phyloP scores from a whole-genome alignment of 2,888 invertebrate species.

The Metellina segmentata region DNA sequence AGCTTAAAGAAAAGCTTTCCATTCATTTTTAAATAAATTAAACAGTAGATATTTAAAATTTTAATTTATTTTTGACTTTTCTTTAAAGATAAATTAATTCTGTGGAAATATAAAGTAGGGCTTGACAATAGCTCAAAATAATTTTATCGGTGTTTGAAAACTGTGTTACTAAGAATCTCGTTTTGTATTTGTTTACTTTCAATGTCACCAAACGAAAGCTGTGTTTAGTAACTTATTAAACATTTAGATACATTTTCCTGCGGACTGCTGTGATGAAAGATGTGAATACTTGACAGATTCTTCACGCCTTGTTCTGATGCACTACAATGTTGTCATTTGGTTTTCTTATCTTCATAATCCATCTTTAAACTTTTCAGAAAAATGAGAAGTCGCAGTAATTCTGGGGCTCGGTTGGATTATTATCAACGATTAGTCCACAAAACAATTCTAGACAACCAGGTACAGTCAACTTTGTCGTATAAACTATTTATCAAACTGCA shows the following conservation, averaged over 20 bases:
- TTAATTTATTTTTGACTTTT: too few relatives aligned
- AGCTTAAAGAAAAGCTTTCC: too few relatives aligned
- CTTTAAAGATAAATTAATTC: too few relatives aligned
- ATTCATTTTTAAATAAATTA: too few relatives aligned
- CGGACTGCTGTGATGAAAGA: background rate
- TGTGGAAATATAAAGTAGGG: too few relatives aligned
- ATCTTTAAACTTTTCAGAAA: conserved; percentile 37
- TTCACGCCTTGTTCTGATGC: background rate
- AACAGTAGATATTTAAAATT: too few relatives aligned
- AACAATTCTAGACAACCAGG: conserved; percentile 93
- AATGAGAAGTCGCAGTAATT: conserved; percentile 78
- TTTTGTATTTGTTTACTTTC: conserved; percentile 38
- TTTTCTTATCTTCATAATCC: background rate
- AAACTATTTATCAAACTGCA: background rate
- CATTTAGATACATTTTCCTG: background rate
- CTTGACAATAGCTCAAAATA: background rate
- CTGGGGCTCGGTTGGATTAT: conserved; percentile 89
- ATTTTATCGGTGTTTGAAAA: background rate
- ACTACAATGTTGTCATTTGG: background rate
- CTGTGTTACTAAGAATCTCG: conserved; percentile 8
- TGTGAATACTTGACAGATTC: background rate
- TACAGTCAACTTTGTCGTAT: conserved; percentile 78
- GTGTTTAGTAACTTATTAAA: background rate
- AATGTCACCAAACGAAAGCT: background rate
- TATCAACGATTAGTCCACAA: conserved; percentile 96